These are phyloP conservation scores for Xenopus laevis DNA, from an alignment of 2,113 vertebrate genomes.

Conservation along the genomic window DNA sequence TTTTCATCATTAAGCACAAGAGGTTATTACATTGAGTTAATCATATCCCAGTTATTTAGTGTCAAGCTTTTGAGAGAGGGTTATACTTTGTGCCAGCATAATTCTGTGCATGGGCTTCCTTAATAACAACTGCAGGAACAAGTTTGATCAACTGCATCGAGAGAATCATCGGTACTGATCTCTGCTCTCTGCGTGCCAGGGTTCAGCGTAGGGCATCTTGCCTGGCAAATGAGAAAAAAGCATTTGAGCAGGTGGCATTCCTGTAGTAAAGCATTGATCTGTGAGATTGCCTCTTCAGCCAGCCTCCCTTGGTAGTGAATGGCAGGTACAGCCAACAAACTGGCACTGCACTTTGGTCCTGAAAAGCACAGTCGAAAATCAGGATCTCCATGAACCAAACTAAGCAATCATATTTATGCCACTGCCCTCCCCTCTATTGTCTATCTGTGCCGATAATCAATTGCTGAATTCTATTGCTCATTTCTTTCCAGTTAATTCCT, in stretches of 20 bases:
- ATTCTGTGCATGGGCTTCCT: too few species aligned
- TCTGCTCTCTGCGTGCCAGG: neutral
- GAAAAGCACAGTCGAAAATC: neutral
- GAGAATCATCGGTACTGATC: neutral
- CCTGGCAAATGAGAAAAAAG: too few species aligned
- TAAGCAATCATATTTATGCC: neutral
- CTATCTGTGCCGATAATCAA: neutral
- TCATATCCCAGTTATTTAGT: too few species aligned
- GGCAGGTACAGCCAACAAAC: neutral
- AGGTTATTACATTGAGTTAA: too few species aligned
- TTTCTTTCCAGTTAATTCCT: too few species aligned
- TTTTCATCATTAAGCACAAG: too few species aligned
- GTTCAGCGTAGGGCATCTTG: neutral
- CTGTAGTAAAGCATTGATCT: neutral
- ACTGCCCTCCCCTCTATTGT: neutral
- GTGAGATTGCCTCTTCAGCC: neutral
- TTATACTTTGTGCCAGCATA: too few species aligned
- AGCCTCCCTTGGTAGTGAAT: neutral
- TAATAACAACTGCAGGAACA: too few species aligned
- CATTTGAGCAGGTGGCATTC: neutral
- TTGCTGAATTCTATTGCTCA: too few species aligned
- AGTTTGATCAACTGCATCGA: too few species aligned
- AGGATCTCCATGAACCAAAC: neutral
- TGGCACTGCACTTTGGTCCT: neutral
- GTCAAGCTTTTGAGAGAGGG: too few species aligned